Evolutionary conservation across 2,888 invertebrate species (phyloP).

Genomic region (Napeogenes sylphis): DNA sequence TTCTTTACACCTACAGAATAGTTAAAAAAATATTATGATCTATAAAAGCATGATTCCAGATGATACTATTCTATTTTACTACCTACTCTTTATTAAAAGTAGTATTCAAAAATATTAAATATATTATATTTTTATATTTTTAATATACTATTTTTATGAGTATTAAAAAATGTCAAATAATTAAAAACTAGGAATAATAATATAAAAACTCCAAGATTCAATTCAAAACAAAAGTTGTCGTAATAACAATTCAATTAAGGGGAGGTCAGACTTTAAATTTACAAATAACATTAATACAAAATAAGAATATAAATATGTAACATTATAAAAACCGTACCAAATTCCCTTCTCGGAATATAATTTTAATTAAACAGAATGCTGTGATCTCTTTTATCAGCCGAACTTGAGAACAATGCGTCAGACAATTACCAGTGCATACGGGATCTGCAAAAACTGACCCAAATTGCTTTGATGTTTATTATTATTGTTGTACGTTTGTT

Average conservation of each 20-base stretch:
- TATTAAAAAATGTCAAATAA: too few relatives aligned
- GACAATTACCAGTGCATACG: constrained; percentile 63
- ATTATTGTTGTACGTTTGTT: background rate
- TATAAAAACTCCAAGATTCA: background rate
- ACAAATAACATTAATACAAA: constrained; percentile 14
- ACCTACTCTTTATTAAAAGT: too few relatives aligned
- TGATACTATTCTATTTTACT: too few relatives aligned
- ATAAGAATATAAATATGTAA: constrained; percentile 29
- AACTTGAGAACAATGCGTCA: constrained; percentile 60
- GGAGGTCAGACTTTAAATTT: constrained; percentile 12
- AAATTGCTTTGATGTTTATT: constrained; percentile 46
- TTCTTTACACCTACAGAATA: too few relatives aligned
- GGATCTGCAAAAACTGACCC: constrained; percentile 61
- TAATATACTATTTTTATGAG: too few relatives aligned
- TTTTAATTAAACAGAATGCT: constrained; percentile 65
- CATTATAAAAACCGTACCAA: constrained; percentile 37
- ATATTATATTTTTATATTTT: too few relatives aligned
- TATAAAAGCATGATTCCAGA: too few relatives aligned
- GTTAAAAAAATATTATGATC: too few relatives aligned
- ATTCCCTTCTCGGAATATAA: constrained; percentile 48
- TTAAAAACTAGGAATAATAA: too few relatives aligned
- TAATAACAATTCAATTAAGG: background rate
- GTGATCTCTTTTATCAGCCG: constrained; percentile 57
- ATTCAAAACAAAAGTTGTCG: background rate
- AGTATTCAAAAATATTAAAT: too few relatives aligned